Conservation (phyloP, 2,888 invertebrate genomes). For the Volucella inflata region DNA sequence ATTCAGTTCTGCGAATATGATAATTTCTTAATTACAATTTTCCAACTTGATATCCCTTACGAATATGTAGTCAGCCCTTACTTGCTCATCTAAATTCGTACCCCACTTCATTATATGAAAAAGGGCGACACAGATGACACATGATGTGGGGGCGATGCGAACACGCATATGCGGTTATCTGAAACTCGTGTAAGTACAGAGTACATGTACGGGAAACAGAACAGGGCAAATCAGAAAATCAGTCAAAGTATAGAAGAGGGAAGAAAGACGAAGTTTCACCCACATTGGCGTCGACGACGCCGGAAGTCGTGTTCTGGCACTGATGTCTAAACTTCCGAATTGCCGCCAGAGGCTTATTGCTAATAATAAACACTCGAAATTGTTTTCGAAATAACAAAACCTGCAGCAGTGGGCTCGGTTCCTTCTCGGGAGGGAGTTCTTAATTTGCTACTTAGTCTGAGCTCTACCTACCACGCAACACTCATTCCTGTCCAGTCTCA, state of each 20-base stretch:
- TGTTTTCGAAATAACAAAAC: slow-evolving; percentile 63
- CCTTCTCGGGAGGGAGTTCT: slow-evolving; percentile 12
- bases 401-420: background rate
- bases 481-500: background rate
- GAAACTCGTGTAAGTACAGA: slow-evolving; percentile 48
- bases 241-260: background rate
- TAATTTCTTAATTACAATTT: slow-evolving; percentile 74
- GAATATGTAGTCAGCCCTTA: background rate
- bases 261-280: background rate
- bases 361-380: slow-evolving; percentile 74
- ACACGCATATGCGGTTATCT: slow-evolving; percentile 62
- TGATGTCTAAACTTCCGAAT: slow-evolving; percentile 59
- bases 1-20: slow-evolving; percentile 68
- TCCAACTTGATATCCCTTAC: slow-evolving; percentile 29
- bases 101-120: background rate
- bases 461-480: background rate
- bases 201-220: background rate
- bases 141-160: slow-evolving; percentile 6
- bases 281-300: slow-evolving; percentile 15
- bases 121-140: background rate
- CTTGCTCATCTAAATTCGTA: no score
- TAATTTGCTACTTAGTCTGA: slow-evolving; percentile 68
- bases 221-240: background rate
- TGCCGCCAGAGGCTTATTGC: slow-evolving; percentile 61
- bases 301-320: slow-evolving; percentile 46